Evolutionary conservation across 2,113 vertebrate species (phyloP), one percentile per base, ranked within the genome.

Genomic region (Lagopus muta): DNA sequence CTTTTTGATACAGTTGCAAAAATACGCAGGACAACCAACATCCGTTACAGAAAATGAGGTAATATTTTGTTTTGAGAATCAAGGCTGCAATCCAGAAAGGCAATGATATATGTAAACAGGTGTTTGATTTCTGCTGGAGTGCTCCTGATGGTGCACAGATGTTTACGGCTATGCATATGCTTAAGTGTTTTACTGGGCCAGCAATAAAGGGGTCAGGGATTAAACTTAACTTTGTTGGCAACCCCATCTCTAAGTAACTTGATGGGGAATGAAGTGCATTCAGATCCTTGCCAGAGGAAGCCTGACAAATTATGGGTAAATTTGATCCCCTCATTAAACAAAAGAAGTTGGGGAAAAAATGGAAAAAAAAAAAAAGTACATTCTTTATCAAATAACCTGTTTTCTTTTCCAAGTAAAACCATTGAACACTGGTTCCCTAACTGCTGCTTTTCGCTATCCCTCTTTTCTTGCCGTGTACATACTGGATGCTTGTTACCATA

Each of bases 181-280:
- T 52, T 22, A 55, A 74, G 50, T 45, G 60, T 25, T 92, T 38
- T 55, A 27, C 21, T 30, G 18, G 36, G 21, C 32, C 47, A 80
- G 28, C 12, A 48, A 6, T 5, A 18, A 62, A 67, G 28, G 52
- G 11, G 4, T 2, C 66, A 61, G 27, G 18, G 27, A 43, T 58
- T 45, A 69, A 28, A 77, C 20, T 0, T 1, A 25, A 77, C 22
- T 0, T 1, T 1, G 0, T 3, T n/a, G 34, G 32, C 42, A 71
- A 3, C 25, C 32, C 18, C 50, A 48, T 1, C 43, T 28, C 47
- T 50, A 13, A 2, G 21, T 81, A 43, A 48, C 34, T 55, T 52
- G 13, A 45, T 58, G 32, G 5, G 19, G 13, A 43, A 62, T 2
- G 13, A 22, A 78, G 20, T 52, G 14, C 48, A 64, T 4, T 6